These are phyloP conservation scores for Brachyopa scutellaris DNA, from an alignment of 2,888 invertebrate species.

Conservation along the genomic window DNA sequence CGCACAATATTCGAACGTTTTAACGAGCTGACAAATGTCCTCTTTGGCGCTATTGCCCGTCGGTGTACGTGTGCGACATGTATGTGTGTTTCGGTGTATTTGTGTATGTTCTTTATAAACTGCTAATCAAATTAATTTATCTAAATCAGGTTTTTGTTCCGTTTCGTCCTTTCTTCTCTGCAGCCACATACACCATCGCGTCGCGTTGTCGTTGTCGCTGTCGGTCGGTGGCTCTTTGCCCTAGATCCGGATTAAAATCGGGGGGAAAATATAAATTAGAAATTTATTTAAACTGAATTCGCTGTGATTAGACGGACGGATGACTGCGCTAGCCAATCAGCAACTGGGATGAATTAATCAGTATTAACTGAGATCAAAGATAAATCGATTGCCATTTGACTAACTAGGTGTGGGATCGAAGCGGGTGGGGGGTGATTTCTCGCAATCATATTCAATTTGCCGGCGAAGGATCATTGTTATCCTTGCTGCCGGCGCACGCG, in stretches of 20 bases:
- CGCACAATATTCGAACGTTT: slow-evolving; percentile 70
- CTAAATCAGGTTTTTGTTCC: slow-evolving; percentile 59
- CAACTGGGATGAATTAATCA: slow-evolving; percentile 55
- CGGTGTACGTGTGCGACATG: neutral
- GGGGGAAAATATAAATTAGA: slow-evolving; percentile 25
- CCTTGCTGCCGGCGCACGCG: neutral
- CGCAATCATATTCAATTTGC: slow-evolving; percentile 9
- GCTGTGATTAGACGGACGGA: slow-evolving; percentile 40
- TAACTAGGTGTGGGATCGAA: neutral
- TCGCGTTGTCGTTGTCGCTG: neutral
- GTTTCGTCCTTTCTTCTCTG: neutral
- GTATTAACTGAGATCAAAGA: slow-evolving; percentile 45
- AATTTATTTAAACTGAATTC: slow-evolving; percentile 39
- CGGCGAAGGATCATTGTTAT: neutral
- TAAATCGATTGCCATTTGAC: slow-evolving; percentile 36
- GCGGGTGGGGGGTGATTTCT: neutral
- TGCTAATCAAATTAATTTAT: slow-evolving; percentile 69
- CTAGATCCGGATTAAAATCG: slow-evolving; percentile 12
- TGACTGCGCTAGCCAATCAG: slow-evolving; percentile 9
- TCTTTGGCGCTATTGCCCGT: slow-evolving; percentile 56
- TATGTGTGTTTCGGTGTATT: slow-evolving; percentile 9
- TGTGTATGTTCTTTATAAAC: slow-evolving; percentile 43
- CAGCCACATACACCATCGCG: neutral
- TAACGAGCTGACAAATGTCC: slow-evolving; percentile 71
- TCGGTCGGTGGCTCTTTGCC: neutral